Evolutionary conservation across 2,888 invertebrate species (phyloP), one percentile per base, ranked within the genome.

Genomic region (Panopea generosa): DNA sequence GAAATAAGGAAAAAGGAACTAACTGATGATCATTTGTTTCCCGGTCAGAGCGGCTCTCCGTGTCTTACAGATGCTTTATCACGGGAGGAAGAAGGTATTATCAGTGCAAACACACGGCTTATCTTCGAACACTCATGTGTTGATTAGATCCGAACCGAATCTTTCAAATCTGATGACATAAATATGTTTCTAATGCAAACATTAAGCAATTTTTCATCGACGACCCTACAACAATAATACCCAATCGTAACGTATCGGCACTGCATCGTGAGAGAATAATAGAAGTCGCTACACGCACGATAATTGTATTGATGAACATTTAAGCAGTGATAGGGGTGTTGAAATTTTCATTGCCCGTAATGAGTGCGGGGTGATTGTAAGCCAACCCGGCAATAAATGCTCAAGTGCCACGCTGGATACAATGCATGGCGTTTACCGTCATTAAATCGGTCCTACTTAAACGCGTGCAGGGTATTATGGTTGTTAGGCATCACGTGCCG

Each of bases 401-500:
- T 53, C 53, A 29, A 53, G 53, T 53, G 27, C 53, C 27, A 22
- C 16, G n/a, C 14, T 24, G 2, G n/a, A 24, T 26, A 53, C 53
- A 53, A 53, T 53, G 53, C 16, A 14, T 16, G 27, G 16, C 27
- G 29, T 16, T 53, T 53, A 53, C 2, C 27, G 45, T 45, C 52
- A 11, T 62, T 52, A 62, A 62, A 38, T 38, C 50, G 52, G 29
- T 38, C 29, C 22, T 49, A 60, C 47, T 49, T 27, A 24, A 1
- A 27, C 62, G 50, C 62, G 62, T 62, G 62, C 62, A 38, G 1
- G 38, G 22, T 52, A 20, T 29, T 50, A 52, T 62, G 49, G 75
- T 76, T 76, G 66, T 70, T 76, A 70, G 59, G 75, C 40, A 61
- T 66, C 75, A 66, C 66, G 75, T 76, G 70, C 2, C 20, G 29